Base-by-base conservation (phyloP, 2,888 invertebrate genomes). In the Epistrophella euchroma region DNA sequence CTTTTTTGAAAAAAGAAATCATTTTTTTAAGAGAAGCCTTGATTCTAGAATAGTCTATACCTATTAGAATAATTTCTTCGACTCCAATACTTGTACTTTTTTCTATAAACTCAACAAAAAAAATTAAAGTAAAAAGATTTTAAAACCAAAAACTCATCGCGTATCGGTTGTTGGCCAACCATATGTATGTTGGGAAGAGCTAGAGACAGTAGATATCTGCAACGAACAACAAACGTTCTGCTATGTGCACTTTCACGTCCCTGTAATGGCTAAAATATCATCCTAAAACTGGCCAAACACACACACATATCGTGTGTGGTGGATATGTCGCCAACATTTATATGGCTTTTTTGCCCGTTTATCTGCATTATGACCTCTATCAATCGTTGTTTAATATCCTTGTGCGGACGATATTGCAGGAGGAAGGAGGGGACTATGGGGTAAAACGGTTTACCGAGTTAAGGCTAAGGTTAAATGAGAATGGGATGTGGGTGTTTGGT, bases 291-390 rank as follows among this genome's bases (percentile, higher is more conserved):
- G 40, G 40, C 13, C 55, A 50, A 37, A 73, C 62, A 79, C 75
- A 15, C 15, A 55, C n/a, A 32, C n/a, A 25, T 28, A n/a, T 10
- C n/a, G n/a, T 28, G 11, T 56, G 56, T 19, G 56, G 76, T 52
- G 4, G 56, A 60, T n/a, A 81, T 77, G 81, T 86, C 70, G 73
- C 85, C 76, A 77, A 77, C 85, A 80, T 80, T 84, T 80, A 75
- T 80, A 80, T 80, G 76, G 56, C 62, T 81, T 76, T 86, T 81
- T 70, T 75, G 81, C 58, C 86, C 86, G 81, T 86, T 86, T 86
- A 86, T 86, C 86, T 78, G 77, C 86, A 86, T 86, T 86, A 86
- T 86, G 86, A 86, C 78, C 86, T 77, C 86, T 66, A 86, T 86
- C 86, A 86, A 86, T 86, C 86, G 82, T 82, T 82, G 77, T 82